Conservation (phyloP, 1,140 invertebrate species). For the Drosophila novamexicana region DNA sequence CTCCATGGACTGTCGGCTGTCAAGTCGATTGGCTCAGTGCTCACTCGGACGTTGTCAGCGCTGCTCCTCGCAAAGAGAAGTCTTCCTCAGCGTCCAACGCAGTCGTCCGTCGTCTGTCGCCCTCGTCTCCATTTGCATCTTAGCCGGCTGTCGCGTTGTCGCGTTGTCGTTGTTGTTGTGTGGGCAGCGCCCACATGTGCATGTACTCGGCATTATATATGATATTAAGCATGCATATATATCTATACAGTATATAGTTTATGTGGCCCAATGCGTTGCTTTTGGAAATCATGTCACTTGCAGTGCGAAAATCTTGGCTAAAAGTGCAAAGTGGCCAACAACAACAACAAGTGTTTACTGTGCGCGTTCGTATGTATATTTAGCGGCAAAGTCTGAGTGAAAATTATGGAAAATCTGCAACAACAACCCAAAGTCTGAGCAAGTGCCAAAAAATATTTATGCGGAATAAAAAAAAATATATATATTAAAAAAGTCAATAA, state of each 20-base stretch:
- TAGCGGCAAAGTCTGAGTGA: conserved; percentile 14
- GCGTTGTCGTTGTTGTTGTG: conserved; percentile 4
- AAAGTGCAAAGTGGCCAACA: conserved; percentile 34
- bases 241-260: conserved; percentile 41
- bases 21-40: conserved; percentile 67
- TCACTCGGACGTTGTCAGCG: conserved; percentile 70
- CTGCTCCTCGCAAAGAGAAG: conserved; percentile 30
- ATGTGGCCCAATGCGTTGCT: conserved; percentile 64
- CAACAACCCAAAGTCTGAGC: conserved; percentile 21
- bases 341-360: conserved; percentile 21
- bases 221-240: conserved; percentile 11
- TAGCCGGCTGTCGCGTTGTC: conserved; percentile 37
- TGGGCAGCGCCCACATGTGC: conserved; percentile 32
- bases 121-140: conserved; percentile 25
- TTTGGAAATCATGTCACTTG: conserved; percentile 79
- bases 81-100: not conserved
- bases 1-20: conserved; percentile 75
- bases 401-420: conserved; percentile 46
- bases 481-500: conserved; percentile 20
- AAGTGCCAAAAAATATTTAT: conserved; percentile 36
- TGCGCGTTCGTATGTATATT: conserved; percentile 9
- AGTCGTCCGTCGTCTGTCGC: not conserved
- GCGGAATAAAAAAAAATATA: not conserved
- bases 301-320: conserved; percentile 61
- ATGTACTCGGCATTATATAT: conserved; percentile 8